Conservation (phyloP, 2,797 vertebrate genomes). For the Trematomus bernacchii region DNA sequence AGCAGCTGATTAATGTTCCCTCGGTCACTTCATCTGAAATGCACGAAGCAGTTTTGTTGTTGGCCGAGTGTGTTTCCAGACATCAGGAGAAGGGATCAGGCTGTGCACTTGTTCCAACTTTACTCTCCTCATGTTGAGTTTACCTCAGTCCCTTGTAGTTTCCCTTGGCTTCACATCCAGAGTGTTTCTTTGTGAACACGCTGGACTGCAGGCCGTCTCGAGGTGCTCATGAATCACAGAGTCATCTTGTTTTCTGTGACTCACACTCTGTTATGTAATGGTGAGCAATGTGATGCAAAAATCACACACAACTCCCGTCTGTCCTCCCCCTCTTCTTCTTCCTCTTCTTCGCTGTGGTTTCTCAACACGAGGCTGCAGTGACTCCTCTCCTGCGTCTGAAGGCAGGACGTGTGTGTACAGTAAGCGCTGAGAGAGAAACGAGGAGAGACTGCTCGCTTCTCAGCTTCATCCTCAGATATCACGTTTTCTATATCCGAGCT, state of each 20-base stretch:
- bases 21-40: conserved; percentile 55
- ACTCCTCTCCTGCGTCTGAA: conserved; percentile 46
- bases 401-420: conserved; percentile 51
- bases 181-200: conserved; percentile 6
- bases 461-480: conserved; percentile 39
- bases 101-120: conserved; percentile 4
- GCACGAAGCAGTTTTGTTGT: conserved; percentile 49
- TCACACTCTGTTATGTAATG: conserved; percentile 81
- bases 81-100: conserved; percentile 63
- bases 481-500: no score
- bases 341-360: conserved; percentile 20
- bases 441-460: conserved; percentile 27
- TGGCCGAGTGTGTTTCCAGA: conserved; percentile 40
- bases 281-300: conserved; percentile 76
- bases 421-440: conserved; percentile 40
- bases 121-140: conserved; percentile 19
- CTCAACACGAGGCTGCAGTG: conserved; percentile 30
- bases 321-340: conserved; percentile 37
- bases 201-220: conserved; percentile 3
- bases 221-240: conserved; percentile 62
- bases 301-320: conserved; percentile 57
- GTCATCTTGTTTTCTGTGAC: conserved; percentile 65
- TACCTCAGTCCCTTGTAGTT: background rate
- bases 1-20: conserved; percentile 64
- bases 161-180: background rate